phyloP scores from a whole-genome alignment of 2,113 vertebrate genomes.

The Lophius piscatorius region DNA sequence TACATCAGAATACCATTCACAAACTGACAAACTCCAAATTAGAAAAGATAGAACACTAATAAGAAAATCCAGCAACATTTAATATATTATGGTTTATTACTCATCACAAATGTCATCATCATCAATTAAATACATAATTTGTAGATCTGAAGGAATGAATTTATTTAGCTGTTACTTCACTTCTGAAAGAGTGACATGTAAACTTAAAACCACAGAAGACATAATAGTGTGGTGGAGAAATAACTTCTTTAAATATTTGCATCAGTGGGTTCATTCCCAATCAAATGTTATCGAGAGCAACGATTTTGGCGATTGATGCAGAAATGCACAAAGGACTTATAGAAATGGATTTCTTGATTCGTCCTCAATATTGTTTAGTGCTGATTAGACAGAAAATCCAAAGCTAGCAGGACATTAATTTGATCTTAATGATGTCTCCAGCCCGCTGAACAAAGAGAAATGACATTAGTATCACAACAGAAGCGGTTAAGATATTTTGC shows the following conservation, averaged over 20 bases:
- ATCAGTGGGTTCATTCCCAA: constrained; percentile 42
- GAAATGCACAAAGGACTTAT: constrained; percentile 41
- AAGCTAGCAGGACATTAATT: constrained; percentile 9
- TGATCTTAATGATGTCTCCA: constrained; percentile 19
- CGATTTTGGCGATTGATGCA: constrained; percentile 7
- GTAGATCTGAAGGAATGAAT: constrained; percentile 79
- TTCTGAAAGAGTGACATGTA: constrained; percentile 72
- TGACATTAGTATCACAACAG: background rate
- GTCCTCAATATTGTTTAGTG: constrained; percentile 14
- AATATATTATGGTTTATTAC: constrained; percentile 86
- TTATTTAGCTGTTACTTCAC: constrained; percentile 74
- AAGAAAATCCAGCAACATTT: constrained; percentile 43
- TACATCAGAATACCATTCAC: too few species aligned
- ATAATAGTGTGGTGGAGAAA: constrained; percentile 11
- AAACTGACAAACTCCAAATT: background rate
- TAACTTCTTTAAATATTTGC: constrained; percentile 27
- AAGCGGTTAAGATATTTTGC: constrained; percentile 45
- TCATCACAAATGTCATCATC: constrained; percentile 80
- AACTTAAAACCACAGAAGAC: constrained; percentile 73
- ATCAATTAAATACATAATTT: constrained; percentile 81
- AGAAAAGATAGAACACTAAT: constrained; percentile 15
- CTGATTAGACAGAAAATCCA: background rate
- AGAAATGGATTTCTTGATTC: constrained; percentile 4
- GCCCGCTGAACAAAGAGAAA: constrained; percentile 16
- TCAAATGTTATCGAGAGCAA: constrained; percentile 9